Evolutionary conservation across 2,113 vertebrate genomes (phyloP), one percentile per base, ranked within the genome.

Genomic region (Chascanopsetta lugubris): DNA sequence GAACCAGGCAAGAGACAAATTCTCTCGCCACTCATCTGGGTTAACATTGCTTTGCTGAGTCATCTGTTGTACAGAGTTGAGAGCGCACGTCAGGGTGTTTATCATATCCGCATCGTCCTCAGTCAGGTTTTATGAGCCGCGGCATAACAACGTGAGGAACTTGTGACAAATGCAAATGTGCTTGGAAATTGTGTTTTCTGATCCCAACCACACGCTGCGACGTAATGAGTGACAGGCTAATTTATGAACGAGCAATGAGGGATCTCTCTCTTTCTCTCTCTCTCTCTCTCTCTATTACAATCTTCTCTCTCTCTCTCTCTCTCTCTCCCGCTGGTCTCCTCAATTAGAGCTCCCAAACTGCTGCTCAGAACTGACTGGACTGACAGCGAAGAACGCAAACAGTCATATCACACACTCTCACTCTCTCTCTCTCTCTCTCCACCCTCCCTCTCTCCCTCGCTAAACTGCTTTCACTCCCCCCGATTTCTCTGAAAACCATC

Each of bases 341-440:
- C 87, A 85, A 82, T 87, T 87, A 90, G 82, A 77, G 57, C 82
- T 48, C 10, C 25, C 84, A 78, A 84, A 78, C 83, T 79, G 69
- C 77, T 24, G 67, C 71, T 27, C 53, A 76, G 82, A 66, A 48
- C 66, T 54, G 82, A 84, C 80, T 83, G 84, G 79, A 84, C 50
- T 80, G 84, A 70, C 79, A 83, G 84, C 72, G 62, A 25, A 85
- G 54, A 24, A 80, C 46, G 59, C 62, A 60, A 77, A 72, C 64
- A 82, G 54, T 61, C 71, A 69, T 50, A 68, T 72, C 75, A 40
- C 47, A 61, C 57, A 76, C 77, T 68, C 73, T 9, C 38, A 56
- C 50, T 46, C 43, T 50, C 20, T 2, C 42, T 24, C 38, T 56
- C 50, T 53, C 21, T 9, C 5, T 29, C 10, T 24, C 2, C 34